Base-by-base conservation (phyloP, 1,140 invertebrate species). In the Rhopalosiphum padi region DNA sequence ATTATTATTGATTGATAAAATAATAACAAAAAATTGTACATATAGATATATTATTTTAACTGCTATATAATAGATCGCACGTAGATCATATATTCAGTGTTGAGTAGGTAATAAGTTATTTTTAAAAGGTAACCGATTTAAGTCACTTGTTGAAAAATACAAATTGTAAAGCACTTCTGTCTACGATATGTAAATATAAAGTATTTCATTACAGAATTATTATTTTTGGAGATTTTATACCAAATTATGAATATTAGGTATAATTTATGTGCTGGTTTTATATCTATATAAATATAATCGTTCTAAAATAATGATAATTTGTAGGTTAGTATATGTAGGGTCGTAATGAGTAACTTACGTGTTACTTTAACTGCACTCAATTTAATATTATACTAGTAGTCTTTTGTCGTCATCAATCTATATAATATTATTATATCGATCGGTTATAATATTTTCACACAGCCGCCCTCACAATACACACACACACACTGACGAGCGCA, bases 401-500 rank as follows among this genome's bases (percentile, higher is more conserved):
- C 68, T 91, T 91, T 91, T 91, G 90, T 91, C 68, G 90, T 5
- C 55, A 43, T 53, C 48, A 18, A n/a, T n/a, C 15, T 83, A 53
- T 43, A 68, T 86, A 46, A 2, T 18, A 41, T 41, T 41, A 41
- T 60, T 30, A 23, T 91, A 91, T 91, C 37, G 46, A 91, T 91
- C 90, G 15, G 51, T 82, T 83, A 48, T 91, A 43, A 68, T 85
- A 82, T 92, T 92, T 92, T 92, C 91, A 92, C 91, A 92, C 53
- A 43, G 91, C 68, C 91, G 82, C 91, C 91, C 91, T 92, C 91
- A 92, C 91, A 92, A 92, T 92, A 89, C 30, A 53, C 87, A 35
- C n/a, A 1, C n/a, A 22, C 46, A 53, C 87, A 55, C 55, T 60
- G 60, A 30, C 60, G 30, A n/a, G 41, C 37, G 87, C 3, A 53